Conservation (phyloP, 2,797 vertebrate species). For the Gymnothorax reevesii region DNA sequence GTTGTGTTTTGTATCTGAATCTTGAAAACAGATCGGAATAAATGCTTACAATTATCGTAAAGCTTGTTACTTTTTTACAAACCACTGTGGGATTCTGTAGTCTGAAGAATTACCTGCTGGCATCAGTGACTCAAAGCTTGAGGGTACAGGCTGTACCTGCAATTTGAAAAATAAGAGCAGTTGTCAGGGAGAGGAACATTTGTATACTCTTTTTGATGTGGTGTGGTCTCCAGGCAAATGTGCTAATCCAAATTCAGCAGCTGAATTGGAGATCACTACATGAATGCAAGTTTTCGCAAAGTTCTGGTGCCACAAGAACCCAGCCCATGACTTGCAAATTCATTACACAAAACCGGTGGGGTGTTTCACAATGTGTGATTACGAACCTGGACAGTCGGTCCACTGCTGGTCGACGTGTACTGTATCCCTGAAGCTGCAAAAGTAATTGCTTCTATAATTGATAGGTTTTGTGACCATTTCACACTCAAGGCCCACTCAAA, state of each 20-base stretch:
- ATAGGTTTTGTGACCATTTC: too few relatives aligned
- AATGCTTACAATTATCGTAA: conserved; percentile 20
- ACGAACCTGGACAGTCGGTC: too few relatives aligned
- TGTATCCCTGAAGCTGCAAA: too few relatives aligned
- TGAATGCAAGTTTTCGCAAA: background rate
- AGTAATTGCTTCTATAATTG: too few relatives aligned
- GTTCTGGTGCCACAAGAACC: background rate
- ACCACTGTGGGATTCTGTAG: background rate
- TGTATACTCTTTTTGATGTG: background rate
- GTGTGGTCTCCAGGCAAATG: background rate
- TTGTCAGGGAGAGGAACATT: background rate
- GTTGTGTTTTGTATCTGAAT: background rate
- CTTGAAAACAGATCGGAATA: conserved; percentile 19
- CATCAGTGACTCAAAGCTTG: background rate
- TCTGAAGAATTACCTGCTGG: background rate
- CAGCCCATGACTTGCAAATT: background rate
- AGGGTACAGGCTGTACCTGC: background rate
- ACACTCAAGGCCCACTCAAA: too few relatives aligned
- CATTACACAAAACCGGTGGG: background rate
- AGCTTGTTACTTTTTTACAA: background rate
- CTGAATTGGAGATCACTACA: background rate
- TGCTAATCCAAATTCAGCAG: background rate
- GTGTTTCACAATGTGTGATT: too few relatives aligned
- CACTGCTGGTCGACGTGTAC: too few relatives aligned
- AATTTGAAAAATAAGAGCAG: background rate